phyloP scores from a whole-genome alignment of 2,797 vertebrate genomes.

The Etheostoma nigrum region DNA sequence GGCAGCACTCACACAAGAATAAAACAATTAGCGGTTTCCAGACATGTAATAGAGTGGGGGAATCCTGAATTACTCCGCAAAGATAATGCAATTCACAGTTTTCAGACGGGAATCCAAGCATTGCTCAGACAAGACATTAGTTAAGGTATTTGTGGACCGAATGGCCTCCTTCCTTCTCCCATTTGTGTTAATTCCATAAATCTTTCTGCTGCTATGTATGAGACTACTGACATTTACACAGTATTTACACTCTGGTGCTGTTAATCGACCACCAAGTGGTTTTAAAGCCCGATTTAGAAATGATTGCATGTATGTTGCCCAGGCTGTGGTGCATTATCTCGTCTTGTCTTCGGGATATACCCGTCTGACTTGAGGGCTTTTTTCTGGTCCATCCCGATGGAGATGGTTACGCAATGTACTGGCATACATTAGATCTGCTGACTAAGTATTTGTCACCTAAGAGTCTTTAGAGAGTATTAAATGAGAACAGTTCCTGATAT shows the following conservation, averaged over 20 bases:
- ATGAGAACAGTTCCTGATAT: background rate
- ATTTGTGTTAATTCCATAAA: background rate
- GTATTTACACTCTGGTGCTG: background rate
- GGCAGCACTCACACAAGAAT: background rate
- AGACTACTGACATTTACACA: background rate
- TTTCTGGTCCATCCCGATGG: constrained; percentile 55
- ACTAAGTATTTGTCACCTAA: constrained; percentile 37
- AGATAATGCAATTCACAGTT: background rate
- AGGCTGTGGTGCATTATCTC: constrained; percentile 10
- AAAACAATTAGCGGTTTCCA: background rate
- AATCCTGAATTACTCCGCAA: background rate
- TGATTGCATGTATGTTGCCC: background rate
- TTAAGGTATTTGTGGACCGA: background rate
- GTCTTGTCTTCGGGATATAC: constrained; percentile 47
- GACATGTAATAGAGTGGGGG: background rate
- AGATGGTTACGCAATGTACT: constrained; percentile 52
- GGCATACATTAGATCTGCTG: constrained; percentile 37
- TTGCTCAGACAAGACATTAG: background rate
- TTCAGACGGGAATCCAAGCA: background rate
- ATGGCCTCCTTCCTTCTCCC: background rate
- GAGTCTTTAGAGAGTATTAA: background rate
- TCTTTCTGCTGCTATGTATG: background rate
- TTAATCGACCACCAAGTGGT: background rate
- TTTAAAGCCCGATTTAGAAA: background rate
- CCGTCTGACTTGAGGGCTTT: constrained; percentile 28